Evolutionary conservation across 2,888 invertebrate genomes (phyloP).

Genomic region (Chirona hameri): DNA sequence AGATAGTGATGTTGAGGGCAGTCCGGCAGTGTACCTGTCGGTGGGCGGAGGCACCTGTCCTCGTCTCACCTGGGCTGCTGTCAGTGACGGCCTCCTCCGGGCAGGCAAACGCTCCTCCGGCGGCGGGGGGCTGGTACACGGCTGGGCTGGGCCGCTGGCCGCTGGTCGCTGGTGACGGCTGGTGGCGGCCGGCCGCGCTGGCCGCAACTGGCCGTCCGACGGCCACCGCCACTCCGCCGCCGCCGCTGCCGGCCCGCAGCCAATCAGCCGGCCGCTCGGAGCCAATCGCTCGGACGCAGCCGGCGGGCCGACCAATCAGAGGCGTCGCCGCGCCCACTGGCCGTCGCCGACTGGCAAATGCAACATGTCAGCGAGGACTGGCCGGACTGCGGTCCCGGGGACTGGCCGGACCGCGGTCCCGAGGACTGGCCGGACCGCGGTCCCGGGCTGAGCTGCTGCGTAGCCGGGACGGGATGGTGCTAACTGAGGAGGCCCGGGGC

Average conservation of each 20-base stretch:
- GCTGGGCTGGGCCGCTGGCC: background rate
- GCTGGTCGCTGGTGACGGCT: background rate
- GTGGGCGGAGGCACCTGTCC: background rate
- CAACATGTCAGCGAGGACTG: background rate
- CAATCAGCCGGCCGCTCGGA: background rate
- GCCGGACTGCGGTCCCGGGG: background rate
- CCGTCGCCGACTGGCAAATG: constrained; percentile 3
- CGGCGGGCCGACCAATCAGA: background rate
- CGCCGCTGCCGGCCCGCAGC: background rate
- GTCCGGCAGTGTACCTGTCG: too few species aligned
- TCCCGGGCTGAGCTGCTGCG: too few species aligned
- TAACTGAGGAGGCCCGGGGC: too few species aligned
- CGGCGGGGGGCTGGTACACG: too few species aligned
- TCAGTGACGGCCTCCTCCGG: background rate
- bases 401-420: too few species aligned
- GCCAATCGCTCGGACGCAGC: background rate
- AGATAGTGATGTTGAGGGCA: too few species aligned
- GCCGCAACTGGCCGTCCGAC: background rate
- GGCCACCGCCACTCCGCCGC: background rate
- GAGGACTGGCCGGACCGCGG: too few species aligned
- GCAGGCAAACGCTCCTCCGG: background rate
- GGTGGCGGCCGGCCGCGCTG: background rate
- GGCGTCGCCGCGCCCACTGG: background rate
- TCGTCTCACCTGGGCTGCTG: background rate
- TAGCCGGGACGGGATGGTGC: too few species aligned